phyloP scores from a whole-genome alignment of 2,888 invertebrate species.

The Rhamnusium bicolor region DNA sequence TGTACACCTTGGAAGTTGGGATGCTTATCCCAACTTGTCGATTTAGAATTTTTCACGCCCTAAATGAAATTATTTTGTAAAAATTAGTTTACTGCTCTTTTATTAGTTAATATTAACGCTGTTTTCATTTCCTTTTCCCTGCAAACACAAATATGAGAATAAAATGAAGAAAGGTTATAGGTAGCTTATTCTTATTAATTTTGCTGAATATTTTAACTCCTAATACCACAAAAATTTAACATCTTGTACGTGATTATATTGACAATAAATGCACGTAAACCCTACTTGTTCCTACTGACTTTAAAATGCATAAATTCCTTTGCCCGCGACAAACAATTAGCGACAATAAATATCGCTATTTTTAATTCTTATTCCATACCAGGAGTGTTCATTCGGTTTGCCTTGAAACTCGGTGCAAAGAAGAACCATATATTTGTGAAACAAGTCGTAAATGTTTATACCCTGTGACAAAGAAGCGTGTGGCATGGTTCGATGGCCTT shows the following conservation, averaged over 20 bases:
- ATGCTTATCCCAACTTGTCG: too few relatives aligned
- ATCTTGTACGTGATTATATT: not conserved
- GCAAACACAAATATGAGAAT: too few relatives aligned
- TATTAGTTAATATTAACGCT: too few relatives aligned
- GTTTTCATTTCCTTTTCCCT: too few relatives aligned
- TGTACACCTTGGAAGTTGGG: too few relatives aligned
- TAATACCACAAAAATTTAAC: not conserved
- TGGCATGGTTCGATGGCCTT: conserved; percentile 22
- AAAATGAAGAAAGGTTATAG: too few relatives aligned
- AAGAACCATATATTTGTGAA: not conserved
- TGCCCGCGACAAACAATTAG: conserved; percentile 3
- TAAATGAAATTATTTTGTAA: too few relatives aligned
- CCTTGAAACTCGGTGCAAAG: conserved; percentile 3
- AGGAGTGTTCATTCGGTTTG: not conserved
- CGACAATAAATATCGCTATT: conserved; percentile 5
- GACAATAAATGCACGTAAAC: not conserved
- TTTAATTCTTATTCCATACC: not conserved
- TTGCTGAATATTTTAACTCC: not conserved
- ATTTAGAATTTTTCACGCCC: too few relatives aligned
- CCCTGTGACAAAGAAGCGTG: conserved; percentile 17
- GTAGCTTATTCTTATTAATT: too few relatives aligned
- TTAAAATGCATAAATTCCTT: conserved; percentile 14
- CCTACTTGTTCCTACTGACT: not conserved
- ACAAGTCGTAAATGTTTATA: not conserved
- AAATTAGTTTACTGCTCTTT: too few relatives aligned